Conservation (phyloP, 2,113 vertebrate genomes). For the Oplegnathus fasciatus region DNA sequence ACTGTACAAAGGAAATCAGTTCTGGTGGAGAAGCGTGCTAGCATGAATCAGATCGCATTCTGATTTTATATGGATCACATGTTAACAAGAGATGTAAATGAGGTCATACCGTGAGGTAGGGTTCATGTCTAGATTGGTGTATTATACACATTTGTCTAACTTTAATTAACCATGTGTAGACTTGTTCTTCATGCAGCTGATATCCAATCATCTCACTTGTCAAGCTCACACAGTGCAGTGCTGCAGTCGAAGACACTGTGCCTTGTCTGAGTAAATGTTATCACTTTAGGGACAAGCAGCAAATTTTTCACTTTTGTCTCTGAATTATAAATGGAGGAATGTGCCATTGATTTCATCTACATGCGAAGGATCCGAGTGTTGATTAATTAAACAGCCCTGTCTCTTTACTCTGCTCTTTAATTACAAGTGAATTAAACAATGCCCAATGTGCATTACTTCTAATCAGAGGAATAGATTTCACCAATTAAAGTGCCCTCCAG, state of each 20-base stretch:
- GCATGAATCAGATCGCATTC: background rate
- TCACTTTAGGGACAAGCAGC: conserved; percentile 20
- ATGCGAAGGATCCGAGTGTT: conserved; percentile 47
- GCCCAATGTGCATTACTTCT: conserved; percentile 78
- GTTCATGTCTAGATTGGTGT: conserved; percentile 17
- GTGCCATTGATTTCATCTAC: conserved; percentile 67
- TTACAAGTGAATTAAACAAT: conserved; percentile 82
- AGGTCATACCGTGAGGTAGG: background rate
- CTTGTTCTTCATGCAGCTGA: conserved; percentile 14
- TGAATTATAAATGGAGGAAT: conserved; percentile 59
- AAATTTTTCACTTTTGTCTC: conserved; percentile 45
- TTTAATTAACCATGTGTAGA: conserved; percentile 46
- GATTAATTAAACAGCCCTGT: conserved; percentile 75
- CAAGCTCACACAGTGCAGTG: conserved; percentile 18
- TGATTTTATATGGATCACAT: background rate
- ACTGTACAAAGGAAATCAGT: background rate
- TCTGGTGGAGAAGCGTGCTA: background rate
- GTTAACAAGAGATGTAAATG: background rate
- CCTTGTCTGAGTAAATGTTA: conserved; percentile 53
- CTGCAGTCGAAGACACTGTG: conserved; percentile 13
- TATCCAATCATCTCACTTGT: conserved; percentile 42
- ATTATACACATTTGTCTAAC: conserved; percentile 27
- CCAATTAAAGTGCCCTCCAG: conserved; percentile 79
- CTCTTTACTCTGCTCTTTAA: conserved; percentile 76
- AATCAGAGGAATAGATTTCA: conserved; percentile 81